phyloP scores from a whole-genome alignment of 2,113 vertebrate species.

The Alligator sinensis region DNA sequence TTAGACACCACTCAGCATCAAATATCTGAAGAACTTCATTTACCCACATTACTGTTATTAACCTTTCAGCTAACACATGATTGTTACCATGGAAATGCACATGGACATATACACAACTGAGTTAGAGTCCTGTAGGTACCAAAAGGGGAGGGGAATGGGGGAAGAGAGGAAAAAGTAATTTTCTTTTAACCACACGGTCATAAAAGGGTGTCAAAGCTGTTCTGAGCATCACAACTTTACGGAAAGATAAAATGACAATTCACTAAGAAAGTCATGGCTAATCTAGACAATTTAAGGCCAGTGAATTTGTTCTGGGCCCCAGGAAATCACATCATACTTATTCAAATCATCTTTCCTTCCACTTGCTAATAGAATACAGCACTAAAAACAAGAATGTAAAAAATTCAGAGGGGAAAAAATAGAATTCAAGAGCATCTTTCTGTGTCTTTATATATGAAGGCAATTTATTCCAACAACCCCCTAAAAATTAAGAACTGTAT shows the following conservation, averaged over 20 bases:
- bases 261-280: neutral
- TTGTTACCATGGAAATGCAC: constrained; percentile 52
- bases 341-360: constrained; percentile 27
- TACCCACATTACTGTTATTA: constrained; percentile 46
- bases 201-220: neutral
- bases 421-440: neutral
- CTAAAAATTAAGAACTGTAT: neutral
- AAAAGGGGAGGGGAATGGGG: neutral
- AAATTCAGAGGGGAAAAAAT: neutral
- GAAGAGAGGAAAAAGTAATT: neutral
- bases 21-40: constrained; percentile 35
- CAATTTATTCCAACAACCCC: neutral
- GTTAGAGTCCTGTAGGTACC: neutral
- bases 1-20: neutral
- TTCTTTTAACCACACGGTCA: neutral
- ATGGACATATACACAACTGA: constrained; percentile 32
- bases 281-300: constrained; percentile 24
- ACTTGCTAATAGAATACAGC: neutral
- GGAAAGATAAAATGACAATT: neutral
- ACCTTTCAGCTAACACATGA: constrained; percentile 8
- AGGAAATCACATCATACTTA: neutral
- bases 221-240: neutral
- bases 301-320: neutral
- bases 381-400: neutral
- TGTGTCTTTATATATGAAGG: neutral